Base-by-base conservation (phyloP, 2,888 invertebrate genomes). In the Andrena praecox region DNA sequence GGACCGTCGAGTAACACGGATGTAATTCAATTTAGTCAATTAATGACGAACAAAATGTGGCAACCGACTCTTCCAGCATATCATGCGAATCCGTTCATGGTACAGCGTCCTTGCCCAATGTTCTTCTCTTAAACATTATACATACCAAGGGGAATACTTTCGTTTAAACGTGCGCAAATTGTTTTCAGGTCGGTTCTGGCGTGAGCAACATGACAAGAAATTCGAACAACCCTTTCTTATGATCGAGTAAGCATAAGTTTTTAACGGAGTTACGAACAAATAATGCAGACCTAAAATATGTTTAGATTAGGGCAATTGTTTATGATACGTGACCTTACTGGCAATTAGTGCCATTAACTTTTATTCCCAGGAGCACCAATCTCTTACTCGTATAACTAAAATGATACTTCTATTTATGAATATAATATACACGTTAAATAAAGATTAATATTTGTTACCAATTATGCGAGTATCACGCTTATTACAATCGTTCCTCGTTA, bases 201-300 rank as follows among this genome's bases (percentile, higher is more conserved):
- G 89, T 93, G 78, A 92, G 91, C 82, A 92, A 92, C 88, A 89
- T 92, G 85, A 90, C 93, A 74, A 92, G 94, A 88, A 95, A 94
- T 92, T 95, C 95, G 80, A 95, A 95, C 93, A 96, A 96, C 91
- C 96, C 96, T 60, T 96, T 96, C 93, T 95, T 96, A 95, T 95
- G 95, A 95, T 93, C 85, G 86, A 89, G 83, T 82, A 87, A 83
- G 77, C 77, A 85, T 84, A 85, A 89, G 77, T 79, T 87, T 83
- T 87, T 82, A 88, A 89, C 85, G 77, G 90, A 89, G 87, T 89
- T 90, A 90, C 88, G 90, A 93, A 93, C 91, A 90, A 91, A 91
- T 88, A 90, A 89, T 89, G 87, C 87, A 90, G 91, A 89, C 87
- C 88, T 89, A 85, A 91, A 91, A 88, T 91, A 91, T 88, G 89